A percentile compares a stretch with the other conserved stretches of the same genome.
These are phyloP conservation scores for Ephestia elutella DNA, from an alignment of 1,140 invertebrate genomes.

Conservation along the genomic window DNA sequence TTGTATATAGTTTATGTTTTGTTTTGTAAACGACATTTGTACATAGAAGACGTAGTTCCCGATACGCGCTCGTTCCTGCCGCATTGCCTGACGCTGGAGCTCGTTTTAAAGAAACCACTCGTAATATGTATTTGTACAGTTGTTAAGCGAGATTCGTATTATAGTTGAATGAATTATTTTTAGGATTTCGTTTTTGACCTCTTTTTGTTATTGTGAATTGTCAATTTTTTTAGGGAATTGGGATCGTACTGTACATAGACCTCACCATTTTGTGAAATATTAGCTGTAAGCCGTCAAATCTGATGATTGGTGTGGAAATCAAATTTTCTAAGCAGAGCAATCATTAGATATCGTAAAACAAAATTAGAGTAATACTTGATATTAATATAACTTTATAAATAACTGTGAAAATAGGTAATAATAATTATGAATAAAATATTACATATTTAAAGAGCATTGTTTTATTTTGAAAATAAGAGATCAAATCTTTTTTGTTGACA, in stretches of 20 bases:
- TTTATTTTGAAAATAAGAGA: slow-evolving; percentile 22
- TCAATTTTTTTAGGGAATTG: slow-evolving; percentile 75
- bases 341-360: slow-evolving; percentile 73
- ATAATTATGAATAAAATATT: slow-evolving; percentile 76
- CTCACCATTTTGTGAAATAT: slow-evolving; percentile 68
- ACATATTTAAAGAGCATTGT: slow-evolving; percentile 65
- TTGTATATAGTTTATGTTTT: slow-evolving; percentile 74
- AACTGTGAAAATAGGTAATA: slow-evolving; percentile 75
- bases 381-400: slow-evolving; percentile 77
- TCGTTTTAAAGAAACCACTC: slow-evolving; percentile 71
- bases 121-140: slow-evolving; percentile 73
- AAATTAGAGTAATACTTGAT: slow-evolving; percentile 74
- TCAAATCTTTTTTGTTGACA: too few relatives aligned
- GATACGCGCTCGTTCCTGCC: slow-evolving; percentile 51
- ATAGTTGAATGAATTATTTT: slow-evolving; percentile 68
- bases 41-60: slow-evolving; percentile 48
- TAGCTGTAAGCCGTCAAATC: slow-evolving; percentile 65
- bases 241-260: slow-evolving; percentile 71
- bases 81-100: slow-evolving; percentile 59
- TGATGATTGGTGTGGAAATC: slow-evolving; percentile 72
- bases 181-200: slow-evolving; percentile 64
- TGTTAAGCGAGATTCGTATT: slow-evolving; percentile 66
- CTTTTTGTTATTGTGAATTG: slow-evolving; percentile 73
- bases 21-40: slow-evolving; percentile 66
- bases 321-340: slow-evolving; percentile 75